Evolutionary conservation across 1,140 invertebrate genomes (phyloP).

Genomic region (Plutomurus gul): DNA sequence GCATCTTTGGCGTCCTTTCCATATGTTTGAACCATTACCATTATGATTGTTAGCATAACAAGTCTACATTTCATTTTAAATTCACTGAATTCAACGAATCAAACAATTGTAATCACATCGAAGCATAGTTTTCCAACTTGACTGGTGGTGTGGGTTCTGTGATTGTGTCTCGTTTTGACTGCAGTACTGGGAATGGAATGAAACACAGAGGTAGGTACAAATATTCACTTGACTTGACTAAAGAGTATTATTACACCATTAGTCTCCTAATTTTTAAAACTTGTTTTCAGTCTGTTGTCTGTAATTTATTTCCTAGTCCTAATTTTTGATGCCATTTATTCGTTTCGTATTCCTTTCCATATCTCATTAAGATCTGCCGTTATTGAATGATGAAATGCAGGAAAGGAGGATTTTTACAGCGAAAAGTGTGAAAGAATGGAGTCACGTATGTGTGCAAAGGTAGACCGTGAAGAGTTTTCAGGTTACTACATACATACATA

Average conservation of each 20-base stretch:
- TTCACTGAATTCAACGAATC: neutral
- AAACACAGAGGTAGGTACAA: neutral
- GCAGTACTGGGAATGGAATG: neutral
- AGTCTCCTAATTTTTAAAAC: slow-evolving; percentile 22
- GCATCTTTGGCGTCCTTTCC: neutral
- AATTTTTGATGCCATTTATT: slow-evolving; percentile 12
- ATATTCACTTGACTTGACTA: neutral
- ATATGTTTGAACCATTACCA: neutral
- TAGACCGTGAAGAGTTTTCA: neutral
- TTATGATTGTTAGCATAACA: slow-evolving; percentile 16
- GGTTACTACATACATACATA: neutral
- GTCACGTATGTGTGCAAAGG: neutral
- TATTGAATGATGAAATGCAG: neutral
- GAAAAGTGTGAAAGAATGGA: slow-evolving; percentile 15
- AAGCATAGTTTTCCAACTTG: neutral
- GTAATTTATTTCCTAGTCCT: slow-evolving; percentile 25
- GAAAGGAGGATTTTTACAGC: neutral
- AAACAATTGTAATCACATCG: neutral
- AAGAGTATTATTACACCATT: slow-evolving; percentile 26
- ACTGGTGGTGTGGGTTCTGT: neutral
- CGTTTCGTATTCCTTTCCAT: slow-evolving; percentile 1
- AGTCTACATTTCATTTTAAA: neutral
- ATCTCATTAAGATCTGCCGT: slow-evolving; percentile 28
- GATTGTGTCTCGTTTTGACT: neutral
- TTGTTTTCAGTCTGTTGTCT: neutral